Evolutionary conservation across 2,888 invertebrate species (phyloP), one percentile per base, ranked within the genome.

Genomic region (Caenorhabditis sp.): DNA sequence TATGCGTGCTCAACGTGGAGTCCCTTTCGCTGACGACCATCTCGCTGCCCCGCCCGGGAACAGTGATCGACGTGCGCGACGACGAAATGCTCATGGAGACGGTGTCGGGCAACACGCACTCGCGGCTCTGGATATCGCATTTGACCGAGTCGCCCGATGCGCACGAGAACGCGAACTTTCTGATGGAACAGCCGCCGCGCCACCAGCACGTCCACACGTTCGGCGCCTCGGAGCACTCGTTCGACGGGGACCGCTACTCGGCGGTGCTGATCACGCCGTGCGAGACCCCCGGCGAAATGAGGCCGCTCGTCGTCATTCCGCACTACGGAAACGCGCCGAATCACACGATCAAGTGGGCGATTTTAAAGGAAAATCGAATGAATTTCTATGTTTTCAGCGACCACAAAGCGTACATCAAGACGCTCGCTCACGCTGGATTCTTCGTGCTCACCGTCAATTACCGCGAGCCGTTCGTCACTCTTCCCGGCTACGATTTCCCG

Each of bases 291-390:
- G 46, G 59, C 0, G 39, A 46, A 0, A 24, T 37, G 15, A 22
- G 80, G 37, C 86, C 83, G 6, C 48, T 87, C 43, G 72, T 88
- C 2, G 87, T 85, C 7, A 13, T 76, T 13, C 85, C 86, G 8
- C 86, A 89, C 30, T 88, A 89, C n/a, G 89, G 89, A 17, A 88
- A 89, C 61, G 46, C 70, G n/a, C 22, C 20, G 2, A 82, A 59
- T 13, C 15, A 73, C 11, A 73, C 79, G 3, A 6, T 46, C n/a
- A 46, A 24, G 22, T 46, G 13, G 46, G 24, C n/a, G 15, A 5
- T 45, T 6, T 45, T 20, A 8, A 3, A 8, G 15, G 13, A 53
- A n/a, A n/a, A 53, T 32, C 9, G 15, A 15, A 30, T 30, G 6
- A 9, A 5, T 9, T 1, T 53, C 13, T 37, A 0, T 13, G 8